Evolutionary conservation across 2,888 invertebrate species (phyloP).

Genomic region (Incurvaria masculella): DNA sequence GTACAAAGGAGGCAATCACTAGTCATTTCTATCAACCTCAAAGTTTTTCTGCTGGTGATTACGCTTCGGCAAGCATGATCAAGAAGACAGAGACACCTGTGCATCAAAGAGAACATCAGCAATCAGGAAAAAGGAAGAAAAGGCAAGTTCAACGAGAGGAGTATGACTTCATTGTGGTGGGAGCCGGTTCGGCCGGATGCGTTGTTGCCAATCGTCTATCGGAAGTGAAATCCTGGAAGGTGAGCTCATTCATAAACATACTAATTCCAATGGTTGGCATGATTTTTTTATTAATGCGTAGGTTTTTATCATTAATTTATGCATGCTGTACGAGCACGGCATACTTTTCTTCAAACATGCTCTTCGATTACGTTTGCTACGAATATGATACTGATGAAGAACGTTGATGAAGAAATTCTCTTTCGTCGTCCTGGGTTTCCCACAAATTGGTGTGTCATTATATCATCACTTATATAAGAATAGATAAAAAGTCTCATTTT

Average conservation of each 20-base stretch:
- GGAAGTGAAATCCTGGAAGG: slow-evolving; percentile 60
- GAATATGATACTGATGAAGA: too few relatives aligned
- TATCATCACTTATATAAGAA: too few relatives aligned
- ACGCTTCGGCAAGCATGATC: slow-evolving; percentile 25
- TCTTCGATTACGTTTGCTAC: too few relatives aligned
- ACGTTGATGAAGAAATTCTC: too few relatives aligned
- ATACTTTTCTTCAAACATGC: too few relatives aligned
- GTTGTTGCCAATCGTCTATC: slow-evolving; percentile 63
- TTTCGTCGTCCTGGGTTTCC: too few relatives aligned
- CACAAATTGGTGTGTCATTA: too few relatives aligned
- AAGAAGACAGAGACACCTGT: slow-evolving; percentile 19
- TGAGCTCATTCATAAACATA: slow-evolving; percentile 28
- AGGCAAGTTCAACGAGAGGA: slow-evolving; percentile 31
- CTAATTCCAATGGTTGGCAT: too few relatives aligned
- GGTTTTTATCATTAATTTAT: too few relatives aligned
- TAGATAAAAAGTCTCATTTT: too few relatives aligned
- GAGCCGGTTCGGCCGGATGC: slow-evolving; percentile 67
- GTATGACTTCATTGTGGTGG: slow-evolving; percentile 62
- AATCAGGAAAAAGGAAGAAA: slow-evolving; percentile 20
- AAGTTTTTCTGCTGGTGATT: slow-evolving; percentile 18
- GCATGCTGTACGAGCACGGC: too few relatives aligned
- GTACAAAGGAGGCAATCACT: slow-evolving; percentile 7
- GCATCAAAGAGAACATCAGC: slow-evolving; percentile 9
- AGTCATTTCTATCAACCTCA: slow-evolving; percentile 15
- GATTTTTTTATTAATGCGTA: too few relatives aligned